A percentile compares a stretch with the other conserved stretches of the same genome.
These are phyloP conservation scores for Sminthurides aquaticus DNA, from an alignment of 2,888 invertebrate genomes.

Conservation along the genomic window DNA sequence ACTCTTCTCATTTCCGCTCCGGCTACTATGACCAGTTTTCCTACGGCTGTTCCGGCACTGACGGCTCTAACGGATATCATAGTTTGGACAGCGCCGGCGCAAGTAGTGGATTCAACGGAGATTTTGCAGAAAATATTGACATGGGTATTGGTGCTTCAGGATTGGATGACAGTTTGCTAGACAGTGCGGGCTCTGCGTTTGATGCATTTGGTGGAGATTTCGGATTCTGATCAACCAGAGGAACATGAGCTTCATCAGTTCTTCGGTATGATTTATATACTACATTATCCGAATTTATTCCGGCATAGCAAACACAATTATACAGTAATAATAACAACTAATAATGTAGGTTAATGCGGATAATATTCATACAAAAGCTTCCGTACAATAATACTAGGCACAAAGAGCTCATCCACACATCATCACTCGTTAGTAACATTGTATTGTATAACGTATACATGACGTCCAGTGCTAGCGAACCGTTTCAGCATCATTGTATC, in stretches of 20 bases:
- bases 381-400: no score
- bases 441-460: no score
- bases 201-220: constrained; percentile 34
- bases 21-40: constrained; percentile 11
- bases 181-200: constrained; percentile 20
- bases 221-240: constrained; percentile 27
- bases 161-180: constrained; percentile 16
- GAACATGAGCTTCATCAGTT: neutral
- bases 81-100: constrained; percentile 7
- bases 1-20: constrained; percentile 6
- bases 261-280: no score
- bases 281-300: neutral
- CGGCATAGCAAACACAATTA: no score
- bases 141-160: constrained; percentile 19
- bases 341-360: no score
- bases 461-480: no score
- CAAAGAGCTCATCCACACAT: no score
- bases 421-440: no score
- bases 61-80: constrained; percentile 2
- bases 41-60: constrained; percentile 2
- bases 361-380: no score
- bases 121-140: constrained; percentile 19
- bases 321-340: no score
- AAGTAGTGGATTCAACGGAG: constrained; percentile 13
- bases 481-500: no score